These are phyloP conservation scores for Palloptera scutellata DNA, from an alignment of 2,888 invertebrate genomes.

Conservation along the genomic window DNA sequence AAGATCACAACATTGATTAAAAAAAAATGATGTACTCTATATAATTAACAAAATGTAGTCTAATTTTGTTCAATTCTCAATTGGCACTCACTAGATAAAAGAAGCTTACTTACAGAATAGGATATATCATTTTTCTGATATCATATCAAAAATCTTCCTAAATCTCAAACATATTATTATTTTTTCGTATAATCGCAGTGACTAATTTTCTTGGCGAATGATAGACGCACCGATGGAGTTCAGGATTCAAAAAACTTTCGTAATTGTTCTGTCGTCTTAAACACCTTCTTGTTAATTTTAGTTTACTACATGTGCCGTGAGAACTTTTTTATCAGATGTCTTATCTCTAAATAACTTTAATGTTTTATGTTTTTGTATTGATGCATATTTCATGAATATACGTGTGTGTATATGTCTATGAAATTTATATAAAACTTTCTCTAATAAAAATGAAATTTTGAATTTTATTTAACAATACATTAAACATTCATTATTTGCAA, in stretches of 20 bases:
- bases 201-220: slow-evolving; percentile 54
- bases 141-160: slow-evolving; percentile 7
- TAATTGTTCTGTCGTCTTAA: slow-evolving; percentile 32
- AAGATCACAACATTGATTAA: too few relatives aligned
- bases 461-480: too few relatives aligned
- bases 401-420: slow-evolving; percentile 14
- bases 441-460: too few relatives aligned
- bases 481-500: background rate
- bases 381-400: slow-evolving; percentile 31
- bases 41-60: too few relatives aligned
- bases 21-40: too few relatives aligned
- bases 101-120: too few relatives aligned
- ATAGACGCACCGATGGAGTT: slow-evolving; percentile 55
- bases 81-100: too few relatives aligned
- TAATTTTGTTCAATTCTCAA: too few relatives aligned
- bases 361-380: slow-evolving; percentile 30
- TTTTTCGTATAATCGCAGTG: slow-evolving; percentile 57
- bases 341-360: slow-evolving; percentile 28
- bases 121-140: too few relatives aligned
- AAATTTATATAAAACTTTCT: background rate
- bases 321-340: slow-evolving; percentile 30
- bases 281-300: slow-evolving; percentile 31
- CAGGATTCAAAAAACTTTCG: slow-evolving; percentile 44
- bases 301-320: slow-evolving; percentile 27
- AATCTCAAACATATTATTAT: slow-evolving; percentile 38